Conservation (phyloP, 23 tunicate genomes). For the Halocynthia roretzi region DNA sequence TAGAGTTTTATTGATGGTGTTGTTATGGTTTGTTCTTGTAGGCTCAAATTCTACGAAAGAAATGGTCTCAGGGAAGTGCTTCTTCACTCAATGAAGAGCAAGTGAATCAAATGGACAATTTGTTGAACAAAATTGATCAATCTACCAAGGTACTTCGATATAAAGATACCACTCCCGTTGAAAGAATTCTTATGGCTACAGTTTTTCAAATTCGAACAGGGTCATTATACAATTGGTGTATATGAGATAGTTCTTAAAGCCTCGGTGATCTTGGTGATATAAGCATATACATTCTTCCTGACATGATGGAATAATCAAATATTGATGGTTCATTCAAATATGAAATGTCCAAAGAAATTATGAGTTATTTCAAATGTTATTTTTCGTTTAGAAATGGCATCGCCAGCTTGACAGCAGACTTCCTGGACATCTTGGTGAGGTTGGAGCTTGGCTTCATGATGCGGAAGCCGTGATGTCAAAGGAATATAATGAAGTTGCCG, state of each 20-base stretch:
- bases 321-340: too few relatives aligned
- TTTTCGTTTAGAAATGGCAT: slow-evolving; percentile 68
- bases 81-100: slow-evolving; percentile 44
- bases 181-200: too few relatives aligned
- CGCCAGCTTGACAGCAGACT: slow-evolving; percentile 74
- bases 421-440: slow-evolving; percentile 83
- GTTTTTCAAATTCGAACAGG: too few relatives aligned
- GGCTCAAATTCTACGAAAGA: slow-evolving; percentile 51
- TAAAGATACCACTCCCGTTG: too few relatives aligned
- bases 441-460: slow-evolving; percentile 71
- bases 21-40: neutral
- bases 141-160: slow-evolving; percentile 24
- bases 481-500: slow-evolving; percentile 20
- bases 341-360: neutral
- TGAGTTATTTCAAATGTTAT: neutral
- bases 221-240: too few relatives aligned
- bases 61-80: slow-evolving; percentile 42
- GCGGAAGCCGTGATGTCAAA: slow-evolving; percentile 48
- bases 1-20: neutral
- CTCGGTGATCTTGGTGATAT: too few relatives aligned
- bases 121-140: slow-evolving; percentile 25
- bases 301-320: too few relatives aligned
- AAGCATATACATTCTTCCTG: too few relatives aligned
- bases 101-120: slow-evolving; percentile 27
- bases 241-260: too few relatives aligned